Conservation (phyloP, 2,888 invertebrate genomes). For the Bombylius discolor region DNA sequence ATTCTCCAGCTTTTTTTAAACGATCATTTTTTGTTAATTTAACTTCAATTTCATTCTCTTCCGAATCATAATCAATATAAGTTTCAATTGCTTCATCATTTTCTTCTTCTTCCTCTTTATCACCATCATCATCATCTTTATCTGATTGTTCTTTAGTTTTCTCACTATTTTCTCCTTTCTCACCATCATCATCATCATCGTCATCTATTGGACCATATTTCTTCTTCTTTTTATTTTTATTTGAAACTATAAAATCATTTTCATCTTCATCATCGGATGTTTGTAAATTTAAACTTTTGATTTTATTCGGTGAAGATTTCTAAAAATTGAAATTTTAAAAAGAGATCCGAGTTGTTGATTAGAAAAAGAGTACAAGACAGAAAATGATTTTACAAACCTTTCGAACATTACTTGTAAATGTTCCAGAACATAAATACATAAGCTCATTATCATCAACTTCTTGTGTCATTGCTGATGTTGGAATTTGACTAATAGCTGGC, state of each 20-base stretch:
- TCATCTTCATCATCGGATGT: background rate
- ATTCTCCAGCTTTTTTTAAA: conserved; percentile 46
- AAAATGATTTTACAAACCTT: background rate
- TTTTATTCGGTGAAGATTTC: background rate
- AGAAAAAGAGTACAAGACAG: background rate
- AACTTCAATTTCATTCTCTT: conserved; percentile 61
- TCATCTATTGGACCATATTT: conserved; percentile 31
- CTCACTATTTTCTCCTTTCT: conserved; percentile 1
- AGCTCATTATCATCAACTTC: conserved; percentile 39
- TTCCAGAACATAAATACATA: conserved; percentile 45
- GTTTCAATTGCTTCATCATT: conserved; percentile 32
- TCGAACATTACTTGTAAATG: conserved; percentile 28
- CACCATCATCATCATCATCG: conserved; percentile 11
- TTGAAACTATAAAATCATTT: conserved; percentile 25
- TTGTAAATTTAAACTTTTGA: background rate
- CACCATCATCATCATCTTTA: conserved; percentile 1
- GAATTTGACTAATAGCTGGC: conserved; percentile 3
- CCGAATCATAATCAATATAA: conserved; percentile 65
- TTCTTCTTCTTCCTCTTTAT: conserved; percentile 26
- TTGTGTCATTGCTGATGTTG: background rate
- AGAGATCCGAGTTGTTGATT: background rate
- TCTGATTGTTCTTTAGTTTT: background rate
- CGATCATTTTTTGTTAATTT: conserved; percentile 29
- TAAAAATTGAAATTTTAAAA: no score
- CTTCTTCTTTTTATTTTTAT: conserved; percentile 26